A percentile compares a stretch with the other conserved stretches of the same genome.
Conservation (phyloP, 2,113 vertebrate species). For the Pristiophorus japonicus region DNA sequence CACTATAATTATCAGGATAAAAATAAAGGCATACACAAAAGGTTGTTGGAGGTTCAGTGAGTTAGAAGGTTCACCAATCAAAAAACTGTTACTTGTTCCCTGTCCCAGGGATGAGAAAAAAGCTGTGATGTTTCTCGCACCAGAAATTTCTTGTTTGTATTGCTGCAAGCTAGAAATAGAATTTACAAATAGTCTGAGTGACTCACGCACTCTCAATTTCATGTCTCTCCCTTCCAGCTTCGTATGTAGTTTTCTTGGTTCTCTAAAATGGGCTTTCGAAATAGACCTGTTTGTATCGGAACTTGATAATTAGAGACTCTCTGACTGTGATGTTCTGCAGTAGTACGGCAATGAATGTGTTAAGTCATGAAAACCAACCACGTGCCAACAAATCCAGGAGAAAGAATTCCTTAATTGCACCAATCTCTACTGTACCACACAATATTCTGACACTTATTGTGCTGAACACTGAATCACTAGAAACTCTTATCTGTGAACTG, state of each 20-base stretch:
- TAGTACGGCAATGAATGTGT: neutral
- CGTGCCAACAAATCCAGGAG: neutral
- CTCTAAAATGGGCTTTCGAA: too few relatives aligned
- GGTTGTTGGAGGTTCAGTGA: too few relatives aligned
- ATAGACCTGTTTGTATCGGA: neutral
- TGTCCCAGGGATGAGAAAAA: too few relatives aligned
- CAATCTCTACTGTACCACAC: neutral
- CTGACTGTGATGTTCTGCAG: neutral
- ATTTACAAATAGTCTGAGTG: too few relatives aligned
- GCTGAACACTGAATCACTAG: slow-evolving; percentile 9
- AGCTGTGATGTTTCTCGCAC: too few relatives aligned
- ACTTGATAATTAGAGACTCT: neutral
- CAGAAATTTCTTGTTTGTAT: too few relatives aligned
- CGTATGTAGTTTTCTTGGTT: neutral
- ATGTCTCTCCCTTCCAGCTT: neutral
- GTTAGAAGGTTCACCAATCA: too few relatives aligned
- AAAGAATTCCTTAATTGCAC: neutral
- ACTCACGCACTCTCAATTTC: neutral
- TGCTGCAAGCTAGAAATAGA: too few relatives aligned
- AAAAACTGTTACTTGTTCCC: too few relatives aligned
- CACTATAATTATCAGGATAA: too few relatives aligned
- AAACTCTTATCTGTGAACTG: slow-evolving; percentile 7
- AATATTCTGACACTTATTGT: slow-evolving; percentile 28
- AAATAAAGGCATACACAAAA: too few relatives aligned
- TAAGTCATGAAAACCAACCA: neutral